Conservation (phyloP, 2,113 vertebrate species). For the Vidua macroura region DNA sequence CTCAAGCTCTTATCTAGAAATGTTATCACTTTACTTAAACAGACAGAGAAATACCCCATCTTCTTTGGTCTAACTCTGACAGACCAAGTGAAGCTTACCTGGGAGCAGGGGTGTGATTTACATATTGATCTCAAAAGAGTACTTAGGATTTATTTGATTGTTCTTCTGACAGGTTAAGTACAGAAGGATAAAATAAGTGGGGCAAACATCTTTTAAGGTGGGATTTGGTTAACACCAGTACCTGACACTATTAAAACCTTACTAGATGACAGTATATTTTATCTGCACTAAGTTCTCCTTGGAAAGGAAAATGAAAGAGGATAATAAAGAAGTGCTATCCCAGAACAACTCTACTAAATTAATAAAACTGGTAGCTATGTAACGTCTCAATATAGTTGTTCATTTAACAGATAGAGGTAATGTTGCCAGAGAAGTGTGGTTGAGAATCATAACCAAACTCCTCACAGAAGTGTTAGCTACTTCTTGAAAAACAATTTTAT, state of each 20-base stretch:
- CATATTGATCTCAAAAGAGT: neutral
- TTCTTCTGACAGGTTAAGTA: neutral
- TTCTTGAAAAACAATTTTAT: neutral
- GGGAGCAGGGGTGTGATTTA: neutral
- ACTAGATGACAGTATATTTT: neutral
- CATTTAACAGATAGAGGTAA: neutral
- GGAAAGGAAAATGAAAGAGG: neutral
- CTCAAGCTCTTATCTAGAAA: neutral
- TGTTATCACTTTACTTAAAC: neutral
- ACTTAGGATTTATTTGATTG: neutral
- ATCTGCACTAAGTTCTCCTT: neutral
- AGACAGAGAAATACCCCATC: neutral
- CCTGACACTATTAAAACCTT: neutral
- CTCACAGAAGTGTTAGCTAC: neutral
- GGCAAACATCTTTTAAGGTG: neutral
- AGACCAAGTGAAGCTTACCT: neutral
- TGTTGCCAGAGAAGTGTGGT: neutral
- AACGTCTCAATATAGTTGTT: neutral
- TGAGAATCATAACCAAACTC: neutral
- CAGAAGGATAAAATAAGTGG: neutral
- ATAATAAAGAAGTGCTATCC: neutral
- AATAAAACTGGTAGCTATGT: neutral
- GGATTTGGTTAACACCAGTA: neutral
- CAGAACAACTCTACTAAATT: neutral
- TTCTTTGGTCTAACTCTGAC: neutral